phyloP scores from a whole-genome alignment of 2,888 invertebrate species.

The Hypomecis punctinalis region DNA sequence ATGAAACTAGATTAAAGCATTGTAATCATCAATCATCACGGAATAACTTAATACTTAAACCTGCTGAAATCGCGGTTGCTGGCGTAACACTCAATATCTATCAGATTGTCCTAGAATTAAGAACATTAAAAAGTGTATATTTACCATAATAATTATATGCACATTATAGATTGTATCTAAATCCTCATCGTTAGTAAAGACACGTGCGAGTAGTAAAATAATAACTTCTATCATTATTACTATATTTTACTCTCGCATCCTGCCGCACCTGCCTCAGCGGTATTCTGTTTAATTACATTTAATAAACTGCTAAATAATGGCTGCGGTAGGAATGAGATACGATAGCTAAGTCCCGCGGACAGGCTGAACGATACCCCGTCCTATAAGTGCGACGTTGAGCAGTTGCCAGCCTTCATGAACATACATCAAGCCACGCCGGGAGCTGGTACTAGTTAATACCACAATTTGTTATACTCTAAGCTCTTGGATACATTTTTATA shows the following conservation, averaged over 20 bases:
- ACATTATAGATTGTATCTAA: not conserved
- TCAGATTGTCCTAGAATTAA: too few relatives aligned
- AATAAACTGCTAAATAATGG: conserved; percentile 48
- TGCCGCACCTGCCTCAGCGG: conserved; percentile 29
- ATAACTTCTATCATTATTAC: too few relatives aligned
- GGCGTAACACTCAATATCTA: too few relatives aligned
- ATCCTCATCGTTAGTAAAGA: too few relatives aligned
- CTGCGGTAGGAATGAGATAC: conserved; percentile 44
- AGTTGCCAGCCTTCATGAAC: conserved; percentile 38
- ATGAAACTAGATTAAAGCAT: too few relatives aligned
- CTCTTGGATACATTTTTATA: conserved; percentile 13
- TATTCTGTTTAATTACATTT: conserved; percentile 39
- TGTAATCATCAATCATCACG: too few relatives aligned
- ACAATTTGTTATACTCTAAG: conserved; percentile 35
- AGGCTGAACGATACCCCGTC: conserved; percentile 40
- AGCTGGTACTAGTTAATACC: conserved; percentile 42
- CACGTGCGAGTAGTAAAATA: too few relatives aligned
- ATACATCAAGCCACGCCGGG: conserved; percentile 44
- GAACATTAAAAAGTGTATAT: conserved; percentile 4
- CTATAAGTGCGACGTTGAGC: conserved; percentile 55
- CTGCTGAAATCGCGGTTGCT: too few relatives aligned
- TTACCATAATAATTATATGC: not conserved
- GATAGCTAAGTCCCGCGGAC: conserved; percentile 40
- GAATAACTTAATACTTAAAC: too few relatives aligned
- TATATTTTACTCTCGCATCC: too few relatives aligned